A percentile compares a stretch with the other conserved stretches of the same genome.
phyloP scores from a whole-genome alignment of 2,113 vertebrate species.

The Glaucomys volans region DNA sequence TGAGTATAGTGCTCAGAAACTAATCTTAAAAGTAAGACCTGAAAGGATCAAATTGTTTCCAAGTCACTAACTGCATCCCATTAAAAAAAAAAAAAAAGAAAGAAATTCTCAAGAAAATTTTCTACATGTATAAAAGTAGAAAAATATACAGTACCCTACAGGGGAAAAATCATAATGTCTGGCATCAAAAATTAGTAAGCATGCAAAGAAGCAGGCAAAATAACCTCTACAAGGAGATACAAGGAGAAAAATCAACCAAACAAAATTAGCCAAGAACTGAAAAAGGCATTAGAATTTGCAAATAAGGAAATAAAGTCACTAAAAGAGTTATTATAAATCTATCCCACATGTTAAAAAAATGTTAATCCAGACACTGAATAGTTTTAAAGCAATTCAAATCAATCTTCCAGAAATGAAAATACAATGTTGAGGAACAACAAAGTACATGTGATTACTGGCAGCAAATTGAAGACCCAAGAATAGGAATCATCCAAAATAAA shows the following conservation, averaged over 20 bases:
- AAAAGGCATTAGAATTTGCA: constrained; percentile 40
- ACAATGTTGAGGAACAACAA: background rate
- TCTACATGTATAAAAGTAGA: background rate
- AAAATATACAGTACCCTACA: constrained; percentile 18
- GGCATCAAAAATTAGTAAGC: background rate
- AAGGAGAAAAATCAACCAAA: background rate
- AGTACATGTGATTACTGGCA: background rate
- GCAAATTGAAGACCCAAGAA: background rate
- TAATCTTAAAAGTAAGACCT: constrained; percentile 38
- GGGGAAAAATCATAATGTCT: constrained; percentile 46
- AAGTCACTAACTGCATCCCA: constrained; percentile 26
- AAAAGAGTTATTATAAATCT: constrained; percentile 10
- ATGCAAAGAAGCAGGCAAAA: constrained; percentile 16
- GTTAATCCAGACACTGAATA: background rate
- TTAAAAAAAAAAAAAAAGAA: background rate
- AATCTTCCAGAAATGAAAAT: constrained; percentile 30
- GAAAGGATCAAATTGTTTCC: background rate
- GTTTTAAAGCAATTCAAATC: background rate
- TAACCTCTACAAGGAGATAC: background rate
- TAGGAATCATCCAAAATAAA: constrained; percentile 27
- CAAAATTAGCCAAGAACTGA: background rate
- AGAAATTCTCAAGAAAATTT: constrained; percentile 17
- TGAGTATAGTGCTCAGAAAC: background rate
- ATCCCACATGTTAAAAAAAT: background rate
- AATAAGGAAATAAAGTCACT: background rate